A percentile compares a stretch with the other conserved stretches of the same genome.
These are phyloP conservation scores for Plecotus auritus DNA, from an alignment of 2,113 vertebrate genomes.

Conservation along the genomic window DNA sequence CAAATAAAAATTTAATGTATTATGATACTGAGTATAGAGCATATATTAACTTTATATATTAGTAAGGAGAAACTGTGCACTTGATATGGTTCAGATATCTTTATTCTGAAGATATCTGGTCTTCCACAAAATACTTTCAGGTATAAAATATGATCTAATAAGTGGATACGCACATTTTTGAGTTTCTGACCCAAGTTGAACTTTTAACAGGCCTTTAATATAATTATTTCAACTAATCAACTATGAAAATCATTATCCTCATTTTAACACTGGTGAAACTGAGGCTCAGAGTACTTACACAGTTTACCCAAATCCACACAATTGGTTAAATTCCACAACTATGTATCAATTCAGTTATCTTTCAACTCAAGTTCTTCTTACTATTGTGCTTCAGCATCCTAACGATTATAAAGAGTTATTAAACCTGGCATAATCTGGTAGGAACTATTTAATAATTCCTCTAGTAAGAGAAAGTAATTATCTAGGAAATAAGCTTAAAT, in stretches of 20 bases:
- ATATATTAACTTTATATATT: background rate
- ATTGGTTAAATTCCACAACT: background rate
- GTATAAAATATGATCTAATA: background rate
- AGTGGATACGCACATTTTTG: background rate
- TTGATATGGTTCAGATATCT: background rate
- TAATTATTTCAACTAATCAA: background rate
- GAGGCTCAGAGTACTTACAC: background rate
- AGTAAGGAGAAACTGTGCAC: background rate
- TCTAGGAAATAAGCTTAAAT: conserved; percentile 21
- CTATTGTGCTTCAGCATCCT: background rate
- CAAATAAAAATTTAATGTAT: background rate
- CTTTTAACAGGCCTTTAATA: background rate
- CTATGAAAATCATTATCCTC: background rate
- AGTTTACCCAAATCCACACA: background rate
- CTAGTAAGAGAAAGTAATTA: background rate
- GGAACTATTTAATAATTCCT: background rate
- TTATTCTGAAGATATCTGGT: background rate
- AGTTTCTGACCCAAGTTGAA: background rate
- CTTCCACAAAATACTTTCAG: background rate
- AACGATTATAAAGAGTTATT: background rate
- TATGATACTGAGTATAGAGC: background rate
- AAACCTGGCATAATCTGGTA: background rate
- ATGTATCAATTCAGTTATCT: background rate
- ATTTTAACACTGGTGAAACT: background rate
- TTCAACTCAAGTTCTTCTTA: background rate